These are phyloP conservation scores for Hemicentrotus pulcherrimus DNA, from an alignment of 35 echinoderm and acorn worm species.

Conservation along the genomic window DNA sequence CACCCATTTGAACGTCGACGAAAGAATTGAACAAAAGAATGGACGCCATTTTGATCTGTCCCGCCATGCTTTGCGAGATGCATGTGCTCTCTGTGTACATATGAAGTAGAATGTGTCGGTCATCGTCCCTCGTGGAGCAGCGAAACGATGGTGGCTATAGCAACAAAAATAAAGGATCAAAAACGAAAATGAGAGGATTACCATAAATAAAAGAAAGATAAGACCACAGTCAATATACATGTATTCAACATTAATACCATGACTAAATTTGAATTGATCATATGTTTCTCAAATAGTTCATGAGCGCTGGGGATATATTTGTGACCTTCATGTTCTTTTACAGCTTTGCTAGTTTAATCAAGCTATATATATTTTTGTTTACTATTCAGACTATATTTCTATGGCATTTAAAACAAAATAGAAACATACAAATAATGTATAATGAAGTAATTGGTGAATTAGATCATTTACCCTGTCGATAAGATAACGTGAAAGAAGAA, in stretches of 20 bases:
- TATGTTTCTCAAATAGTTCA: neutral
- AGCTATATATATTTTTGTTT: too few relatives aligned
- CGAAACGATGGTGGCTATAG: slow-evolving; percentile 73
- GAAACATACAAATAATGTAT: too few relatives aligned
- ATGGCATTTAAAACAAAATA: too few relatives aligned
- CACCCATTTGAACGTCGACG: slow-evolving; percentile 79
- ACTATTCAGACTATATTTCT: too few relatives aligned
- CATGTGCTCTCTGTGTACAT: slow-evolving; percentile 82
- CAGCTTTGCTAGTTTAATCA: too few relatives aligned
- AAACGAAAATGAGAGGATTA: neutral
- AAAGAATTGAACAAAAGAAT: slow-evolving; percentile 94
- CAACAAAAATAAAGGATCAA: neutral
- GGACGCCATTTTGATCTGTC: slow-evolving; percentile 91
- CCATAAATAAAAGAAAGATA: neutral
- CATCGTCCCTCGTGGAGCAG: slow-evolving; percentile 71
- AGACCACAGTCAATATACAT: neutral
- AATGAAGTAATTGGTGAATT: too few relatives aligned
- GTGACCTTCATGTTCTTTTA: too few relatives aligned
- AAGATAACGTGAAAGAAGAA: too few relatives aligned
- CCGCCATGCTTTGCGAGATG: slow-evolving; percentile 88
- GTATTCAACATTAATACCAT: neutral
- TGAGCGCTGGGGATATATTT: neutral
- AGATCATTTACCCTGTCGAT: too few relatives aligned
- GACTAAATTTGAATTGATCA: neutral
- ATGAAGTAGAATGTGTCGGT: slow-evolving; percentile 66